Base-by-base conservation (phyloP, 1,140 invertebrate genomes). In the Camponotus floridanus region DNA sequence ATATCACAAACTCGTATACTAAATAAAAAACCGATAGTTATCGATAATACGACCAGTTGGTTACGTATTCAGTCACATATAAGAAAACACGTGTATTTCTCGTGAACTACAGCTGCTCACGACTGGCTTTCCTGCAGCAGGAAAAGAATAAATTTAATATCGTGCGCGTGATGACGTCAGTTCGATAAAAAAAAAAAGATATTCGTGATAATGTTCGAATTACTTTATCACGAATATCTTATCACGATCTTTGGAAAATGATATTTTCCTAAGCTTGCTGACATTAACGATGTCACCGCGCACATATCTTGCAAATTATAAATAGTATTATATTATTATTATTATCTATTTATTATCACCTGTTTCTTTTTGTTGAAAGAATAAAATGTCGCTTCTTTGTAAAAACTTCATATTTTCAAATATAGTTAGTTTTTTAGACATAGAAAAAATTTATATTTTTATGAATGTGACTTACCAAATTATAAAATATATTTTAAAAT, bases 31-130 rank as follows among this genome's bases (percentile, higher is more conserved):
- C 6, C 15, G 15, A n/a, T 33, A 51, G 48, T 48, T 84, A 48
- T 70, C 26, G 15, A 31, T 84, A 78, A 76, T 78, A 39, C 67
- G 57, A 6, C 65, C 62, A 15, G 11, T 26, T 55, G 18, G 11
- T 87, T 85, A 73, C 71, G 57, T 87, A 73, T 87, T 85, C 65
- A 18, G 15, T 74, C 42, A 33, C 73, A 59, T 9, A 39, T 61
- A 73, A 78, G 15, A 59, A 65, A 64, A 42, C 21, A 68, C 67
- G 42, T 57, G 36, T n/a, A 61, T 57, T 21, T 26, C 55, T 76
- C 65, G 31, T 76, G 48, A 59, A 84, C 59, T 15, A 21, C 31
- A 13, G 11, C 13, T 18, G 26, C 21, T 71, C 21, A 3, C 26
- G 15, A 73, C 26, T 83, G 68, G 39, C 26, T 61, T 42, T 31